Base-by-base conservation (phyloP, 2,113 vertebrate genomes). In the Myrmecobius fasciatus region DNA sequence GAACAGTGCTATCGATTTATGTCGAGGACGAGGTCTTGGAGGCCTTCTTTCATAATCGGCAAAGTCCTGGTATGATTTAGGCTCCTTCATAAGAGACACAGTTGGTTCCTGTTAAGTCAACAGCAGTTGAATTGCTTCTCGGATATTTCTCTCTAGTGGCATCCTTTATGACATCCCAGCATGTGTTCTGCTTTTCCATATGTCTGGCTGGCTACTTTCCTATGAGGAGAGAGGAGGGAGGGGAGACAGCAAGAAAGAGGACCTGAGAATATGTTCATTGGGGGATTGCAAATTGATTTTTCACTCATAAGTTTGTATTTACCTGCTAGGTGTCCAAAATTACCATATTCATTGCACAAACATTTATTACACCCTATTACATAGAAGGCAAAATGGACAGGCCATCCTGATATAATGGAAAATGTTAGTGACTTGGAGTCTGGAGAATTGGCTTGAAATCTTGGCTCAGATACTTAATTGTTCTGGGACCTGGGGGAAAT, bases 91-190 rank as follows among this genome's bases (percentile, higher is more conserved):
- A 96, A 98, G 97, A 97, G 96, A 67, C 93, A 93, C 91, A 97
- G 94, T 98, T 96, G 90, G 97, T 97, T 98, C 95, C 96, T 95
- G 95, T 98, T 96, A 96, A 98, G n/a, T 89, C 97, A 96, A 53
- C 49, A 96, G 54, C 1, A 8, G 47, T 94, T 96, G 94, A 97
- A 96, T 89, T 25, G 53, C 91, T 94, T 94, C 94, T 97, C 60
- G 56, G 92, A 93, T 92, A 91, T 89, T 97, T 94, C 97, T 96
- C 93, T 97, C 91, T 95, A 47, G 0, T 1, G 95, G 94, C 88
- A n/a, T 93, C 49, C 14, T 92, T 96, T 92, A 49, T 97, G 97
- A 96, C 95, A 95, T 48, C 0, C 36, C 92, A 36, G 89, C 9
- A 3, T 28, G 56, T 0, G 3, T 26, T 46, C 94, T 95, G 92